Evolutionary conservation across 2,888 invertebrate species (phyloP).

Genomic region (Rutpela maculata): DNA sequence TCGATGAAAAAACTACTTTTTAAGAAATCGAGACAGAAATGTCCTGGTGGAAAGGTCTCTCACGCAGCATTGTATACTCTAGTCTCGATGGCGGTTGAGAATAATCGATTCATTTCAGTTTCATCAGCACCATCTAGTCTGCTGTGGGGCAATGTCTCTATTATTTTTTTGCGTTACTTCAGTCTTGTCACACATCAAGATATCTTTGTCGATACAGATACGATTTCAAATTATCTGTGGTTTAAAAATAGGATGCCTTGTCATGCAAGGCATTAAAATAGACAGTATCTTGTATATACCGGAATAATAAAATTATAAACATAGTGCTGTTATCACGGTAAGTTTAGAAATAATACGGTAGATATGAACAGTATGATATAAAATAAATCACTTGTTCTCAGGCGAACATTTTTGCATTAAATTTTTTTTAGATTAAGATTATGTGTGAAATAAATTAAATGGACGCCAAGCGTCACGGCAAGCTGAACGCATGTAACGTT

Average conservation of each 20-base stretch:
- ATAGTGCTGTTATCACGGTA: constrained; percentile 1
- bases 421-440: constrained; percentile 22
- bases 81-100: too few species aligned
- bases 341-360: constrained; percentile 13
- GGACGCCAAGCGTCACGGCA: constrained; percentile 54
- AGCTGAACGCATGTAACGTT: constrained; percentile 60
- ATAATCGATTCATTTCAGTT: too few species aligned
- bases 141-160: too few species aligned
- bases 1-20: too few species aligned
- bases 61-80: too few species aligned
- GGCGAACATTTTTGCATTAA: constrained; percentile 14
- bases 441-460: constrained; percentile 33
- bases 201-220: constrained; percentile 1
- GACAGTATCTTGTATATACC: constrained; percentile 9
- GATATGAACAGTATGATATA: constrained; percentile 8
- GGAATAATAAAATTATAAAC: constrained; percentile 24
- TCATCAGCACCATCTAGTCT: too few species aligned
- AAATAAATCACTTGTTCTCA: constrained; percentile 15
- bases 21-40: too few species aligned
- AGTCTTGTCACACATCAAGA: neutral
- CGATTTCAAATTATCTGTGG: neutral
- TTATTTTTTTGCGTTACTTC: neutral
- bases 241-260: constrained; percentile 10
- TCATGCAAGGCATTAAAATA: constrained; percentile 14
- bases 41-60: too few species aligned